Evolutionary conservation across 2,888 invertebrate genomes (phyloP).

Genomic region (Anthrax anthrax): DNA sequence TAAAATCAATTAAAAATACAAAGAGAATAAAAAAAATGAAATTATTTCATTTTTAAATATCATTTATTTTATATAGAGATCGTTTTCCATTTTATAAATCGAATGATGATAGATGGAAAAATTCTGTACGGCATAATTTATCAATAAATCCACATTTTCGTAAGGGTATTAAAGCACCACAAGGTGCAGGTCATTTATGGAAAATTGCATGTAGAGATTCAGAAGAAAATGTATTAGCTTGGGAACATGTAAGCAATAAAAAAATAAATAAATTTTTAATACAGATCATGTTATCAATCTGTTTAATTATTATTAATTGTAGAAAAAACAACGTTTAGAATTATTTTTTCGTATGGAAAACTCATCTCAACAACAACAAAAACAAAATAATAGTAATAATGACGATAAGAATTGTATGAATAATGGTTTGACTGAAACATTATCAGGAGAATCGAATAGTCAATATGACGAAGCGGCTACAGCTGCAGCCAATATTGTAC

Average conservation of each 20-base stretch:
- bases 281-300: background rate
- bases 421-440: background rate
- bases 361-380: slow-evolving; percentile 23
- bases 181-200: slow-evolving; percentile 84
- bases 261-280: background rate
- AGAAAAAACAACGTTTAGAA: slow-evolving; percentile 42
- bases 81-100: slow-evolving; percentile 80
- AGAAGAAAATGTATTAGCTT: slow-evolving; percentile 37
- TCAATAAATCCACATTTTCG: slow-evolving; percentile 86
- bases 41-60: no score
- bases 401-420: slow-evolving; percentile 10
- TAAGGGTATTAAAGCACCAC: slow-evolving; percentile 72
- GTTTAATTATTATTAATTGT: background rate
- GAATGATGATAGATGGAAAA: slow-evolving; percentile 86
- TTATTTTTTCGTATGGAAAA: slow-evolving; percentile 38
- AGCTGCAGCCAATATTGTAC: slow-evolving; percentile 28
- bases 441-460: slow-evolving; percentile 17
- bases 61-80: slow-evolving; percentile 56
- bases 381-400: slow-evolving; percentile 8
- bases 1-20: no score
- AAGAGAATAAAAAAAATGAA: no score
- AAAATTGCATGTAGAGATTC: slow-evolving; percentile 59
- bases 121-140: slow-evolving; percentile 78
- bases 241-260: slow-evolving; percentile 42
- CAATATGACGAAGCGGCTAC: slow-evolving; percentile 29